Conservation (phyloP, 2,797 vertebrate species). For the Manis pentadactyla region DNA sequence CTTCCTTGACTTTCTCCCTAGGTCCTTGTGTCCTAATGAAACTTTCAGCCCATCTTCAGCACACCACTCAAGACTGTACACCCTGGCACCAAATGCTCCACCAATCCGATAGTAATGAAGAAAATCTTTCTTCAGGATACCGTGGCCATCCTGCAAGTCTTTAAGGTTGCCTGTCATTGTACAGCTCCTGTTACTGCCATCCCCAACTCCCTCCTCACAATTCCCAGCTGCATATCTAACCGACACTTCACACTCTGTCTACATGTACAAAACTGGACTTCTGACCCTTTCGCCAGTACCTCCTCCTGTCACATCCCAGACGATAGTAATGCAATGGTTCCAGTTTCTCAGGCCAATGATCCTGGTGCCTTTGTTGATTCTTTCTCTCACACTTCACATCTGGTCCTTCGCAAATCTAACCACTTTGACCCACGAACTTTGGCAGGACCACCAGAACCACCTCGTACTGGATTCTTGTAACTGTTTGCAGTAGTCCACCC, state of each 20-base stretch:
- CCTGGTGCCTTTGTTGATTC: not conserved
- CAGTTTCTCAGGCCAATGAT: not conserved
- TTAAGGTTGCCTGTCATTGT: not conserved
- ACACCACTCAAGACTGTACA: not conserved
- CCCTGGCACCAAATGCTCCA: not conserved
- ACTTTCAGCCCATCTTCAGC: not conserved
- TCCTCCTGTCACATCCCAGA: not conserved
- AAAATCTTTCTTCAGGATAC: not conserved
- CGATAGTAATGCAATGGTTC: not conserved
- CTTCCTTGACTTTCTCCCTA: conserved; percentile 5
- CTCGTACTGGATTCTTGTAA: not conserved
- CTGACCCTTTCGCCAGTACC: not conserved
- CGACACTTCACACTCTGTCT: not conserved
- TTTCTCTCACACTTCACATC: not conserved
- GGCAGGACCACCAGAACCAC: not conserved
- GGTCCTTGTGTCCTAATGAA: not conserved
- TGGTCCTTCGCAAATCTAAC: not conserved
- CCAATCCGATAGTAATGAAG: not conserved
- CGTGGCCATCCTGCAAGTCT: not conserved
- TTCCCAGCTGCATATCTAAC: not conserved
- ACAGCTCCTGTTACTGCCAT: not conserved
- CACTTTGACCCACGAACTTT: not conserved
- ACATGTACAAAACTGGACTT: not conserved
- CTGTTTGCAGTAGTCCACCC: not conserved
- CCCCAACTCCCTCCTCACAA: conserved; percentile 12